A percentile compares a stretch with the other conserved stretches of the same genome.
These are phyloP conservation scores for Taenioides sp. DNA, from an alignment of 2,797 vertebrate genomes.

Conservation along the genomic window DNA sequence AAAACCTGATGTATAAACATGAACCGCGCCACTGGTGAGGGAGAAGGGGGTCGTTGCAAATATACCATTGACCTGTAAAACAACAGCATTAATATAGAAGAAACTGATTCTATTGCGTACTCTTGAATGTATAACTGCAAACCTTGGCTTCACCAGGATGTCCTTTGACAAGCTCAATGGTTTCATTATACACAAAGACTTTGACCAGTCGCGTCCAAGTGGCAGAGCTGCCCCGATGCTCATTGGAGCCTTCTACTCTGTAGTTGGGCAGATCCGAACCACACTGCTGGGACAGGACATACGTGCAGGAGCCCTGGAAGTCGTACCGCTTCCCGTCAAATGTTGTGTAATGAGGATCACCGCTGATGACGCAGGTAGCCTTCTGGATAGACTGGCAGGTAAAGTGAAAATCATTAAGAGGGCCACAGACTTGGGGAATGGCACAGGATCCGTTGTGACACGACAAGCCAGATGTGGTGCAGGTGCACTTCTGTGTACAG, in stretches of 20 bases:
- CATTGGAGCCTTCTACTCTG: slow-evolving; percentile 72
- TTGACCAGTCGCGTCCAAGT: slow-evolving; percentile 68
- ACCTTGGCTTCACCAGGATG: slow-evolving; percentile 58
- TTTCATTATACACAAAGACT: slow-evolving; percentile 59
- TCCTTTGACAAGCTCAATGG: slow-evolving; percentile 68
- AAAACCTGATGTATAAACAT: slow-evolving; percentile 63
- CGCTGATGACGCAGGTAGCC: slow-evolving; percentile 39
- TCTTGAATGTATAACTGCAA: slow-evolving; percentile 17
- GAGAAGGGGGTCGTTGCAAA: slow-evolving; percentile 49
- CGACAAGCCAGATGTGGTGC: slow-evolving; percentile 52
- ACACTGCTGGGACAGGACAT: slow-evolving; percentile 71
- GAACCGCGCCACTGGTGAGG: slow-evolving; percentile 54
- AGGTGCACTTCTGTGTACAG: slow-evolving; percentile 55
- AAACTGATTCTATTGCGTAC: background rate
- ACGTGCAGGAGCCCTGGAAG: slow-evolving; percentile 62
- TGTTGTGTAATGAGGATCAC: slow-evolving; percentile 71
- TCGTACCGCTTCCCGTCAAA: slow-evolving; percentile 67
- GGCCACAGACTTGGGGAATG: background rate
- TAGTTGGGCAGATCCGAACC: slow-evolving; percentile 41
- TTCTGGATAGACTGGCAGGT: slow-evolving; percentile 38
- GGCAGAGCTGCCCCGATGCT: slow-evolving; percentile 66
- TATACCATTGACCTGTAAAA: slow-evolving; percentile 65
- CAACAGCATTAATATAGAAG: background rate
- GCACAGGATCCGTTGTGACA: background rate
- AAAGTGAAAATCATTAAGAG: background rate